Percentiles rank a stretch among this genome's conserved stretches.
Conservation (phyloP, 2,797 vertebrate species). For the Tragelaphus oryx region DNA sequence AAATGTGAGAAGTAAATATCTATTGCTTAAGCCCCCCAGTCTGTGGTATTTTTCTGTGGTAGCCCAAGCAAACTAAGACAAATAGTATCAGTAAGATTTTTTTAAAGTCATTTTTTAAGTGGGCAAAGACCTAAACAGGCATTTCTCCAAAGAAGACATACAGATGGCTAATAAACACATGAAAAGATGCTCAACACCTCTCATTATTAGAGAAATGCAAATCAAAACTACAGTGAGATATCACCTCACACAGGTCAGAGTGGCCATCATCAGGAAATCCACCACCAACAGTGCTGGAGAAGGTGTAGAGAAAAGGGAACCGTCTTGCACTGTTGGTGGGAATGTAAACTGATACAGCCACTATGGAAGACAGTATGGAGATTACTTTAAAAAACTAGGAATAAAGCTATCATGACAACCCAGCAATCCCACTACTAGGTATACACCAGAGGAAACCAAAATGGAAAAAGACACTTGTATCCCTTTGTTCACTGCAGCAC, state of each 20-base stretch:
- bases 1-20: background rate
- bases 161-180: background rate
- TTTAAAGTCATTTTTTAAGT: background rate
- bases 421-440: background rate
- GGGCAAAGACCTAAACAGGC: background rate
- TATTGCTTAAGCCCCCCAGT: background rate
- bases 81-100: background rate
- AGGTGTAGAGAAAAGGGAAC: background rate
- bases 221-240: background rate
- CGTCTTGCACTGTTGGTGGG: background rate
- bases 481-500: background rate
- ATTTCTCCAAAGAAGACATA: background rate
- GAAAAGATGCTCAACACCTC: background rate
- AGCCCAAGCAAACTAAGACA: background rate
- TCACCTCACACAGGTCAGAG: background rate
- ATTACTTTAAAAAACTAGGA: background rate
- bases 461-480: background rate
- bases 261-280: background rate
- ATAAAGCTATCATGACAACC: background rate
- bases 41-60: background rate
- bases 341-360: background rate
- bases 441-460: background rate
- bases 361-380: background rate
- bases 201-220: background rate
- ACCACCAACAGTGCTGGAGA: background rate